Evolutionary conservation across 1,140 invertebrate genomes (phyloP).

Genomic region (Neuroterus valhalla): DNA sequence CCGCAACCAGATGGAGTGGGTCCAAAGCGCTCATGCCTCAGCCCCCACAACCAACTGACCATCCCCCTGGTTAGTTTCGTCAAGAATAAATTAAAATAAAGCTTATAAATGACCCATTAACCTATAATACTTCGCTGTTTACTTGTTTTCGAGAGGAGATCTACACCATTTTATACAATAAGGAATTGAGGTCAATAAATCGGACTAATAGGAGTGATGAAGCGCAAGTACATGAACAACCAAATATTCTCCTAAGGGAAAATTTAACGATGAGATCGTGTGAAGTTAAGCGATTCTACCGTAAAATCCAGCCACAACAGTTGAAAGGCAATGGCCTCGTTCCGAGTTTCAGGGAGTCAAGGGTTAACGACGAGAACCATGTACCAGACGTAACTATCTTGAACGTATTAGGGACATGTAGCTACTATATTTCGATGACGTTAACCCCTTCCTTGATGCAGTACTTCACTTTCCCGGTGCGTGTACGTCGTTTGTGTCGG

Average conservation of each 20-base stretch:
- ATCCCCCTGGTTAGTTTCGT: too few species aligned
- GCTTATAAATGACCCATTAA: too few species aligned
- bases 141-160: too few species aligned
- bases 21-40: too few species aligned
- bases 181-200: too few species aligned
- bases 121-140: too few species aligned
- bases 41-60: too few species aligned
- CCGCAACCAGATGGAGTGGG: too few species aligned
- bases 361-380: conserved; percentile 21
- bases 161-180: too few species aligned
- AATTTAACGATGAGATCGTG: background rate
- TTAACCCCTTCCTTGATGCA: conserved; percentile 37
- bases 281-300: conserved; percentile 1
- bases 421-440: conserved; percentile 36
- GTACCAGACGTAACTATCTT: conserved; percentile 24
- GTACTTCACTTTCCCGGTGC: conserved; percentile 55
- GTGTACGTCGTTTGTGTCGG: conserved; percentile 57
- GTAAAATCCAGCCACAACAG: background rate
- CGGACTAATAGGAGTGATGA: too few species aligned
- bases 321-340: background rate
- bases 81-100: too few species aligned
- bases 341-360: conserved; percentile 12
- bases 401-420: conserved; percentile 19
- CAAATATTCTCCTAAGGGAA: background rate
- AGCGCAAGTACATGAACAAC: background rate